Conservation (phyloP, 1,140 invertebrate genomes). For the Formica exsecta region DNA sequence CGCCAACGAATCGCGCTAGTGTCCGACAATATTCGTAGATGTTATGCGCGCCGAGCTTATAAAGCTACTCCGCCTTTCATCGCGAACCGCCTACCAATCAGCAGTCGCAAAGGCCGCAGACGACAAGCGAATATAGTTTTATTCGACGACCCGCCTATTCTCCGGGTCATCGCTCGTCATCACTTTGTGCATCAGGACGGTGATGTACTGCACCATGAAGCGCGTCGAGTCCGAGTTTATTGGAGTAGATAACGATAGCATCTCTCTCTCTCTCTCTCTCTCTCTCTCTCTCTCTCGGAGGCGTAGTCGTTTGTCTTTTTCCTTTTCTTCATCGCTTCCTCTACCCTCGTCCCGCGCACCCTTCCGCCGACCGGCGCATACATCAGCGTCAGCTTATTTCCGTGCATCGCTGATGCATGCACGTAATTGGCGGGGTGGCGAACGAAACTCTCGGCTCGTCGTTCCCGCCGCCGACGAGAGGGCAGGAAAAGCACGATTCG, state of each 20-base stretch:
- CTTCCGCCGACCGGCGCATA: slow-evolving; percentile 76
- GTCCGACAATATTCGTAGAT: neutral
- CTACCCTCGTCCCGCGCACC: slow-evolving; percentile 55
- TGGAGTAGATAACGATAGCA: slow-evolving; percentile 84
- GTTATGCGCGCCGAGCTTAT: slow-evolving; percentile 19
- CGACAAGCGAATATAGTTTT: slow-evolving; percentile 55
- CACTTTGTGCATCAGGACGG: slow-evolving; percentile 64
- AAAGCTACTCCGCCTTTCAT: slow-evolving; percentile 48
- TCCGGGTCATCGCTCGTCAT: slow-evolving; percentile 72
- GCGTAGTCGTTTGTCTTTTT: slow-evolving; percentile 72
- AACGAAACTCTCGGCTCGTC: slow-evolving; percentile 66
- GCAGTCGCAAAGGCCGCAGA: slow-evolving; percentile 34
- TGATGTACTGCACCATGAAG: slow-evolving; percentile 78
- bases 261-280: slow-evolving; percentile 69
- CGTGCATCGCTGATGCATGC: slow-evolving; percentile 81
- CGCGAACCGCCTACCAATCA: slow-evolving; percentile 58
- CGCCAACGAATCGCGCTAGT: slow-evolving; percentile 6
- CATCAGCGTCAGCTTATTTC: slow-evolving; percentile 85
- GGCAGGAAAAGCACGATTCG: neutral
- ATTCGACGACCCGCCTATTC: slow-evolving; percentile 49
- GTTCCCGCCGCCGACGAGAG: slow-evolving; percentile 56
- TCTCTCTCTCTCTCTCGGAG: slow-evolving; percentile 70
- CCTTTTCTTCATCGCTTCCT: slow-evolving; percentile 30
- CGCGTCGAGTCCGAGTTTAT: slow-evolving; percentile 79
- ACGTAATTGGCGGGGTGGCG: slow-evolving; percentile 83